A percentile compares a stretch with the other conserved stretches of the same genome.
Conservation (phyloP, 2,113 vertebrate genomes). For the Nestor notabilis region DNA sequence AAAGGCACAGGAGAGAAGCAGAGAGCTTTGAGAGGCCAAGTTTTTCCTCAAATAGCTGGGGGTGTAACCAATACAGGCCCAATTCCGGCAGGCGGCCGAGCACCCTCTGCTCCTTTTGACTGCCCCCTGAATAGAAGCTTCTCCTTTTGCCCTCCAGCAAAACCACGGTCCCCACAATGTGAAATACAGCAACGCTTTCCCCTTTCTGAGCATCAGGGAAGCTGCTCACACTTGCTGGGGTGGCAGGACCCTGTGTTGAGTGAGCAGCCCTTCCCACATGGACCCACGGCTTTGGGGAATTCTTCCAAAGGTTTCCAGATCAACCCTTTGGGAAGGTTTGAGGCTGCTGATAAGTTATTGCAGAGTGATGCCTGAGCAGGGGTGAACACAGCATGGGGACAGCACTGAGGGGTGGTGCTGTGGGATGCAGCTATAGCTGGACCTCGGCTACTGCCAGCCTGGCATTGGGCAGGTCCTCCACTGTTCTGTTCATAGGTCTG, state of each 20-base stretch:
- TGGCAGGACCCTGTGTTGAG: background rate
- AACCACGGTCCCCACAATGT: rapidly evolving
- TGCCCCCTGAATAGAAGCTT: slow-evolving; percentile 2
- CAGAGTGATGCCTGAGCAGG: background rate
- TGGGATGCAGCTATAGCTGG: background rate
- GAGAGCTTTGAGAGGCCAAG: slow-evolving; percentile 56
- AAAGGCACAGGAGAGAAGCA: slow-evolving; percentile 77
- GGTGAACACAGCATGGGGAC: background rate
- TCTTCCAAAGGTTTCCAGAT: background rate
- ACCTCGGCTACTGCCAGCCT: background rate
- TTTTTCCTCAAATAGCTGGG: slow-evolving; percentile 47
- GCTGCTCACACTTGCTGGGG: rapidly evolving
- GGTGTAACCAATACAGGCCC: slow-evolving; percentile 42
- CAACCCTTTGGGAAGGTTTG: background rate
- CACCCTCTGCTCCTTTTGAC: slow-evolving; percentile 3
- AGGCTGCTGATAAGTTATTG: background rate
- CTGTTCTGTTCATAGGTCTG: background rate
- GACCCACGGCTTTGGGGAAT: background rate
- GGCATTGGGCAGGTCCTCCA: background rate
- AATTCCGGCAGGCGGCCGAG: background rate
- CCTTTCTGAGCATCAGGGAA: rapidly evolving
- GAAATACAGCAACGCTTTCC: background rate
- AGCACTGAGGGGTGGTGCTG: background rate
- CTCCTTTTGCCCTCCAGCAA: background rate
- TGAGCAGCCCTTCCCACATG: rapidly evolving